phyloP scores from a whole-genome alignment of 1,140 invertebrate genomes.

The Hylaeus volcanicus region DNA sequence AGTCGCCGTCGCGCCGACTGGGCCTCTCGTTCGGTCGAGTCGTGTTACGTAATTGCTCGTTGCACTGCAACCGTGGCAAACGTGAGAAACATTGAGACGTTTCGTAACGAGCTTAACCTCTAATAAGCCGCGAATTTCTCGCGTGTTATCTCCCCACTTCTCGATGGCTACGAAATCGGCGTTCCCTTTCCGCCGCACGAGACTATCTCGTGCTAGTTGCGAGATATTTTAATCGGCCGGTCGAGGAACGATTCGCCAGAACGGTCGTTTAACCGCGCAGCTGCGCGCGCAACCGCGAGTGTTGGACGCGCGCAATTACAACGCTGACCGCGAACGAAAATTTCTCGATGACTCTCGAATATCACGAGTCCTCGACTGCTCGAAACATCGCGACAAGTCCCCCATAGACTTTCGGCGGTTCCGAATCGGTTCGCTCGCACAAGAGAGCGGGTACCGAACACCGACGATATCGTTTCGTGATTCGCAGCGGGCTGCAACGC shows the following conservation, averaged over 20 bases:
- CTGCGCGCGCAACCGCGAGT: background rate
- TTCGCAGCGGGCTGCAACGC: background rate
- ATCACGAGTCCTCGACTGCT: too few relatives aligned
- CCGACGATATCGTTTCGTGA: too few relatives aligned
- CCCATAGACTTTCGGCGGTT: too few relatives aligned
- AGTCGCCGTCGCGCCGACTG: background rate
- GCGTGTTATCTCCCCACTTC: background rate
- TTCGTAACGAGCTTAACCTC: conserved; percentile 35
- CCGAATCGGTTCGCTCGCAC: too few relatives aligned
- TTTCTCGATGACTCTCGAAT: too few relatives aligned
- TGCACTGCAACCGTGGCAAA: conserved; percentile 47
- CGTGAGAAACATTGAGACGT: conserved; percentile 41
- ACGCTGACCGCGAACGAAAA: too few relatives aligned
- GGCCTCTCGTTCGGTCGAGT: conserved; percentile 9
- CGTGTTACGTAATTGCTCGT: conserved; percentile 52
- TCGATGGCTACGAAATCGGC: background rate
- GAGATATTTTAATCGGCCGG: background rate
- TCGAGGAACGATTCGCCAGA: background rate
- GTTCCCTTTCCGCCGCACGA: conserved; percentile 3
- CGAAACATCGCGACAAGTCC: too few relatives aligned
- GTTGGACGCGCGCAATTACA: background rate
- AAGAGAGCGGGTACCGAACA: too few relatives aligned
- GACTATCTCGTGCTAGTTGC: conserved; percentile 20
- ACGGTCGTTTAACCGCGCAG: background rate
- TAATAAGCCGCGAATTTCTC: conserved; percentile 38